phyloP scores from a whole-genome alignment of 2,113 vertebrate genomes.

The Hystrix cristata region DNA sequence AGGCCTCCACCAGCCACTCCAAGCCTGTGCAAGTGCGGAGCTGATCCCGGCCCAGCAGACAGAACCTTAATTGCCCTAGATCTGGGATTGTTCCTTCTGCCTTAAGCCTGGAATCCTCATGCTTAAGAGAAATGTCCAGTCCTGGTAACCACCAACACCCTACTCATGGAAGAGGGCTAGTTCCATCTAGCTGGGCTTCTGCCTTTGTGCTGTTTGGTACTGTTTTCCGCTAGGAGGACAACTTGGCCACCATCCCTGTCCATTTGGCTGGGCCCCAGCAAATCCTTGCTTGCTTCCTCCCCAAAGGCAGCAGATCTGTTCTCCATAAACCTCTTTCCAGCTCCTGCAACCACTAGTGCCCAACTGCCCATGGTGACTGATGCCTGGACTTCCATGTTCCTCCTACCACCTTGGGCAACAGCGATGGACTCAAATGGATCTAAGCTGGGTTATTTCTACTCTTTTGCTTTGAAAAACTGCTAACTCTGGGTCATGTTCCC shows the following conservation, averaged over 20 bases:
- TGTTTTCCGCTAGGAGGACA: neutral
- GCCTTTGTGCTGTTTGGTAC: neutral
- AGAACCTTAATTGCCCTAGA: rapidly evolving
- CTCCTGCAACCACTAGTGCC: neutral
- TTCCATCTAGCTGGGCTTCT: neutral
- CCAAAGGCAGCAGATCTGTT: neutral
- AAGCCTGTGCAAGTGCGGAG: neutral
- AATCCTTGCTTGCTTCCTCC: neutral
- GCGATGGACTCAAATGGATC: neutral
- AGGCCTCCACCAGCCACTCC: neutral
- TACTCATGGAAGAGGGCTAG: neutral
- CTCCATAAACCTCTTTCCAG: neutral
- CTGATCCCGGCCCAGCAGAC: neutral
- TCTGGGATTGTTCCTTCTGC: neutral
- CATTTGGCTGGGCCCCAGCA: too few relatives aligned
- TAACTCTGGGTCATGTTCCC: neutral
- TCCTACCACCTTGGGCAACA: neutral
- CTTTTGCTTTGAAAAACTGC: slow-evolving; percentile 2
- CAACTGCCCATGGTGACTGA: neutral
- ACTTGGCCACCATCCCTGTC: neutral
- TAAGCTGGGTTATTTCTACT: neutral
- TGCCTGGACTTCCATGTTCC: neutral
- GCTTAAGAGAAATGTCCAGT: neutral
- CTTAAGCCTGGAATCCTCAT: neutral
- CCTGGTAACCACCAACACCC: neutral